Evolutionary conservation across 2,113 vertebrate species (phyloP).

Genomic region (Harpagus bidentatus): DNA sequence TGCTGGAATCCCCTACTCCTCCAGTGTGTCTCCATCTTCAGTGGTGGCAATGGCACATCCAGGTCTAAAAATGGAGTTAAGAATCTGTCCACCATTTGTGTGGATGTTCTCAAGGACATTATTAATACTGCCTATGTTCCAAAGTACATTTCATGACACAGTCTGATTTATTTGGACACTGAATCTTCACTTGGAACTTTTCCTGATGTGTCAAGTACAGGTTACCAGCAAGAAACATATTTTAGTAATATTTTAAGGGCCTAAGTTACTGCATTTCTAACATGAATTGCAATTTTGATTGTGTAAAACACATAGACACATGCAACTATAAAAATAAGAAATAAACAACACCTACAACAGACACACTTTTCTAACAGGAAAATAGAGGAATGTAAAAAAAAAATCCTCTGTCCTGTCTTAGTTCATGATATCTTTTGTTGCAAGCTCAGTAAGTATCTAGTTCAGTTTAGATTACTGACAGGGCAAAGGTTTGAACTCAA

Average conservation of each 20-base stretch:
- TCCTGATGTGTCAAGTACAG: neutral
- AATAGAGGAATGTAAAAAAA: neutral
- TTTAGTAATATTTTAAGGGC: neutral
- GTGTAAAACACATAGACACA: neutral
- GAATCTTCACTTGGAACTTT: neutral
- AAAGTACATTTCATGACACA: neutral
- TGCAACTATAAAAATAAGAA: neutral
- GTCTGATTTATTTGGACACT: neutral
- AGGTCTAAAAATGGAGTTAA: neutral
- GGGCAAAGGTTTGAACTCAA: conserved; percentile 32
- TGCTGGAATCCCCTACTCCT: neutral
- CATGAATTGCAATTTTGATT: neutral
- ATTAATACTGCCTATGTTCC: neutral
- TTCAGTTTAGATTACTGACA: conserved; percentile 27
- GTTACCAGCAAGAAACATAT: neutral
- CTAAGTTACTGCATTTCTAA: neutral
- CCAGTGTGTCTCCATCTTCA: too few relatives aligned
- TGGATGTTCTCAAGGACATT: neutral
- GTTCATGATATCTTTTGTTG: neutral
- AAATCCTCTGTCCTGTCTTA: neutral
- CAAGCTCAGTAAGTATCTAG: neutral
- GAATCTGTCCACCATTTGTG: neutral
- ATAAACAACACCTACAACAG: neutral
- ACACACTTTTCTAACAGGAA: neutral
- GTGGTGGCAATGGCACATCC: neutral